Conservation (phyloP, 37 sponge, comb jelly and placozoan genomes). For the Beroe forskalii region DNA sequence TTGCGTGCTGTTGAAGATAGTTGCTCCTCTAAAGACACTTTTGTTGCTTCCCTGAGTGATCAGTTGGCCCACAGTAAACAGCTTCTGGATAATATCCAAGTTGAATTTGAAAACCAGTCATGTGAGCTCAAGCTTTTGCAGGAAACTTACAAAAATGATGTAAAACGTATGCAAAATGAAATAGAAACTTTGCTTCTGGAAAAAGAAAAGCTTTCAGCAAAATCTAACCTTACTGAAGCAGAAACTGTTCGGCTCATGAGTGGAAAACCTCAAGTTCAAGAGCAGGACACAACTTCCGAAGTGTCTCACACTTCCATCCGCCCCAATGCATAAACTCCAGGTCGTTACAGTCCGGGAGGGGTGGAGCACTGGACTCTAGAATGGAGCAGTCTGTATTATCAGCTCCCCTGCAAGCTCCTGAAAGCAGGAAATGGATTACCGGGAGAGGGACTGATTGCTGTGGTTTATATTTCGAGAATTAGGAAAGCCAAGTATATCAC, state of each 20-base stretch:
- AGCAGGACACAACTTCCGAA: slow-evolving; percentile 17
- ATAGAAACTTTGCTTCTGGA: not conserved
- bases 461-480: too few relatives aligned
- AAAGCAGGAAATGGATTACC: too few relatives aligned
- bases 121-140: not conserved
- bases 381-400: too few relatives aligned
- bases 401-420: too few relatives aligned
- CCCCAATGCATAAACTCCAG: slow-evolving; percentile 11
- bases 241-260: slow-evolving; percentile 55
- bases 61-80: not conserved
- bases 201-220: slow-evolving; percentile 1
- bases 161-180: slow-evolving; percentile 1
- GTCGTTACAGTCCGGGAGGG: too few relatives aligned
- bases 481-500: too few relatives aligned
- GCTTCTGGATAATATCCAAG: not conserved
- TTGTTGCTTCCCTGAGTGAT: not conserved
- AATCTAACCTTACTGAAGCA: slow-evolving; percentile 46
- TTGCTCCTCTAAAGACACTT: not conserved
- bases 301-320: slow-evolving; percentile 21
- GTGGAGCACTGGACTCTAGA: not conserved
- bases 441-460: too few relatives aligned
- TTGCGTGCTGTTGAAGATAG: slow-evolving; percentile 45
- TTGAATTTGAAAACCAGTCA: not conserved
- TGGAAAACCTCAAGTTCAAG: slow-evolving; percentile 18
- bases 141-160: not conserved